phyloP scores from a whole-genome alignment of 2,797 vertebrate species.

The Euphonia xanthogaster region DNA sequence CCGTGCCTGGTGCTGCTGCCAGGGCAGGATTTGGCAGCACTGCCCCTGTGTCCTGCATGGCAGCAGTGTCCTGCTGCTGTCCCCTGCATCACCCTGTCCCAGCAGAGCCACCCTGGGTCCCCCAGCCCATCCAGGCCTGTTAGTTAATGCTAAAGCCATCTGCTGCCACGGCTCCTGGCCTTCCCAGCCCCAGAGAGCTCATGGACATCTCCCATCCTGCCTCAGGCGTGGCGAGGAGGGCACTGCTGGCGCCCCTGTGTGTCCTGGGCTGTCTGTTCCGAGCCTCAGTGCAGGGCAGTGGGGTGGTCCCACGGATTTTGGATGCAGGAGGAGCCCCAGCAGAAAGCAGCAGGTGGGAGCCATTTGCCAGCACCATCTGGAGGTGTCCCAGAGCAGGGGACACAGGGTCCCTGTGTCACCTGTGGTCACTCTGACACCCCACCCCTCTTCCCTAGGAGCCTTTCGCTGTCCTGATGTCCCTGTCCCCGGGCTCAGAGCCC shows the following conservation, averaged over 20 bases:
- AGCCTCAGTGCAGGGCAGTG: accelerated
- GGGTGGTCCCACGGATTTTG: not conserved
- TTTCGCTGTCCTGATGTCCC: not conserved
- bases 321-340: not conserved
- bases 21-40: not conserved
- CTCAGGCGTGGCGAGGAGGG: not conserved
- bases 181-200: not conserved
- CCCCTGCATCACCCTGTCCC: accelerated
- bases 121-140: not conserved
- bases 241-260: accelerated
- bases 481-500: not conserved
- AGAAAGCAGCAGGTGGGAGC: not conserved
- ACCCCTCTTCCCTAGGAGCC: not conserved
- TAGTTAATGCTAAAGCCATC: not conserved
- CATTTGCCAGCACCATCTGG: not conserved
- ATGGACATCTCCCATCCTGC: not conserved
- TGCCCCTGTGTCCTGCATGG: accelerated
- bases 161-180: not conserved
- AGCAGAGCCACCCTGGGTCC: not conserved
- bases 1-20: not conserved
- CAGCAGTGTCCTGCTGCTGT: not conserved
- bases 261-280: not conserved
- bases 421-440: not conserved
- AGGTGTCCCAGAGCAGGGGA: not conserved
- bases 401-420: not conserved